Percentiles rank a stretch among this genome's conserved stretches.
Evolutionary conservation across 2,888 invertebrate genomes (phyloP).

Genomic region (Plagodis pulveraria): DNA sequence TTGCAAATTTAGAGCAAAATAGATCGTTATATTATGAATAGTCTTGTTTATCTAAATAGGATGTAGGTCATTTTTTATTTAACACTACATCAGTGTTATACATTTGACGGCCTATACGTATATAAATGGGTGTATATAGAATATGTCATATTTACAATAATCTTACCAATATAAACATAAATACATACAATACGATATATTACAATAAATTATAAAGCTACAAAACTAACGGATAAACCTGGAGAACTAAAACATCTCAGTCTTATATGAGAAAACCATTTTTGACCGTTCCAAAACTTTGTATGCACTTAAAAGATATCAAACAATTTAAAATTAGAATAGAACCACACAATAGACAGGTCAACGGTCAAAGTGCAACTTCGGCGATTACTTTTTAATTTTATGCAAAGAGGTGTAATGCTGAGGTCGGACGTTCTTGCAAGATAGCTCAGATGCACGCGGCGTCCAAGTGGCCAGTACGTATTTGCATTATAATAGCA

Average conservation of each 20-base stretch:
- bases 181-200: too few relatives aligned
- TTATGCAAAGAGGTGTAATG: slow-evolving; percentile 75
- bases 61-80: slow-evolving; percentile 14
- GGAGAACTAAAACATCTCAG: too few relatives aligned
- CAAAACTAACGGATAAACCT: too few relatives aligned
- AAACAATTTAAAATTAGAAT: too few relatives aligned
- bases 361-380: slow-evolving; percentile 52
- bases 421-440: slow-evolving; percentile 63
- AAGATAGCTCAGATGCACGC: slow-evolving; percentile 62
- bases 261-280: too few relatives aligned
- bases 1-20: slow-evolving; percentile 25
- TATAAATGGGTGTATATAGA: neutral
- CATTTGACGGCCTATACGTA: neutral
- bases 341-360: neutral
- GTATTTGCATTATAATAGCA: slow-evolving; percentile 69
- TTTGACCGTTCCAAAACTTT: too few relatives aligned
- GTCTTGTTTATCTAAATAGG: slow-evolving; percentile 16
- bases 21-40: slow-evolving; percentile 18
- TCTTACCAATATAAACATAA: too few relatives aligned
- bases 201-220: too few relatives aligned
- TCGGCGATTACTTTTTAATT: slow-evolving; percentile 54
- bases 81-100: neutral
- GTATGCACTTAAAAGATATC: too few relatives aligned
- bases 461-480: slow-evolving; percentile 18
- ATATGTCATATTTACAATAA: too few relatives aligned